Evolutionary conservation across 2,113 vertebrate genomes (phyloP), one percentile per base, ranked within the genome.

Genomic region (Acrocephalus arundinaceus): DNA sequence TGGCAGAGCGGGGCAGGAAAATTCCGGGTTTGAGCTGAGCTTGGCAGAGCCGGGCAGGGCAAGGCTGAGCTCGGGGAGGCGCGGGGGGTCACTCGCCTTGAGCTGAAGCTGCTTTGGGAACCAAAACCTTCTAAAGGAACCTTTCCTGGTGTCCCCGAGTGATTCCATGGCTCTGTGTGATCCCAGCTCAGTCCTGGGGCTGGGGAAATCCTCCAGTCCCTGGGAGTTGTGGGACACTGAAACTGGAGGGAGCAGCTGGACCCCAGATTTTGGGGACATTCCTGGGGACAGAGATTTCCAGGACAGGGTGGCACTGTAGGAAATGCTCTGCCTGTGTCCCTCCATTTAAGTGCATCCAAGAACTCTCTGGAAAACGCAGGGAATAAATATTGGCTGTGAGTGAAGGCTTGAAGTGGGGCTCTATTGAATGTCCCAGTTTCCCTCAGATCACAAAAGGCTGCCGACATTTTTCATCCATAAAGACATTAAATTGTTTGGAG

Each of bases 161-260:
- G 35, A 35, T 35, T 8, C 5, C 5, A 1, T 7, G 65, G 6
- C 2, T 65, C 30, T 23, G 35, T 0, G 1, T 6, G 41, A 10
- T 84, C 63, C 20, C 52, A 4, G 7, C 2, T 11, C 39, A 2
- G 0, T 3, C 22, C 61, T 41, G 72, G 15, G 5, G 75, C 30
- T 31, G 75, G 16, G 9, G n/a, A 13, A 49, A 11, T 8, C 20
- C 43, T 7, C 43, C 43, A 16, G 43, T 11, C 41, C 63, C 55
- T 0, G 0, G 4, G 37, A 8, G 7, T 2, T 19, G 19, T 15
- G 17, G 6, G 1, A 30, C 45, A 1, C 52, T 0, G 3, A 57
- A 4, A 2, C 5, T 15, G 59, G 39, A 37, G 25, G 22, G 28
- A 31, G 39, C 1, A 25, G 54, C 67, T 57, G 37, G 15, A 9